Evolutionary conservation across 2,797 vertebrate species (phyloP).

Genomic region (Nannoperca obscura): DNA sequence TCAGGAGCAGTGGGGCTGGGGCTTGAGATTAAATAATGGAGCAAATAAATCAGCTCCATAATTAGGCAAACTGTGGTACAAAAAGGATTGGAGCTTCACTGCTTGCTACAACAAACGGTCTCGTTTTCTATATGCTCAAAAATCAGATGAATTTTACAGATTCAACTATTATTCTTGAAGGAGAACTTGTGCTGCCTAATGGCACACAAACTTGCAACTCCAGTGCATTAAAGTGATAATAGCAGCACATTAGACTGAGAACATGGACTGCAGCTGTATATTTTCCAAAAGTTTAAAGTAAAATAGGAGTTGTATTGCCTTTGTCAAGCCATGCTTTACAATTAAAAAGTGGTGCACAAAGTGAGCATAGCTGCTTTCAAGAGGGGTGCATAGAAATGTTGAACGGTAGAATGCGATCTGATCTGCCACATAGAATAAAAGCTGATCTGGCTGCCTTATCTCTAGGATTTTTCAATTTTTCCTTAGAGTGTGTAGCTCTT

Average conservation of each 20-base stretch:
- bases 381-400: neutral
- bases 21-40: constrained; percentile 63
- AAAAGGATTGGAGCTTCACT: constrained; percentile 24
- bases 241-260: constrained; percentile 7
- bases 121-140: constrained; percentile 25
- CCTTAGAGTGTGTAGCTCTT: constrained; percentile 14
- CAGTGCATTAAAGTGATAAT: constrained; percentile 4
- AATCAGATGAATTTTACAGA: constrained; percentile 26
- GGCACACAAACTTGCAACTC: neutral
- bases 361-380: constrained; percentile 10
- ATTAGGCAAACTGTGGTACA: constrained; percentile 59
- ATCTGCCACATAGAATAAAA: neutral
- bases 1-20: constrained; percentile 53
- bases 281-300: constrained; percentile 10
- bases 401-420: constrained; percentile 1
- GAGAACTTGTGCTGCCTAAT: constrained; percentile 11
- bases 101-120: constrained; percentile 29
- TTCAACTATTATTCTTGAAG: constrained; percentile 17
- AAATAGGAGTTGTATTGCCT: neutral
- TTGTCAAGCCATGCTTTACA: constrained; percentile 17
- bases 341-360: constrained; percentile 8
- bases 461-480: constrained; percentile 26
- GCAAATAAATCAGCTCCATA: constrained; percentile 69
- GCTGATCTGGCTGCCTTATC: constrained; percentile 1
- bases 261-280: neutral